phyloP scores from a whole-genome alignment of 92 coral and sea anemone genomes.

The Epizoanthus illoricatus region DNA sequence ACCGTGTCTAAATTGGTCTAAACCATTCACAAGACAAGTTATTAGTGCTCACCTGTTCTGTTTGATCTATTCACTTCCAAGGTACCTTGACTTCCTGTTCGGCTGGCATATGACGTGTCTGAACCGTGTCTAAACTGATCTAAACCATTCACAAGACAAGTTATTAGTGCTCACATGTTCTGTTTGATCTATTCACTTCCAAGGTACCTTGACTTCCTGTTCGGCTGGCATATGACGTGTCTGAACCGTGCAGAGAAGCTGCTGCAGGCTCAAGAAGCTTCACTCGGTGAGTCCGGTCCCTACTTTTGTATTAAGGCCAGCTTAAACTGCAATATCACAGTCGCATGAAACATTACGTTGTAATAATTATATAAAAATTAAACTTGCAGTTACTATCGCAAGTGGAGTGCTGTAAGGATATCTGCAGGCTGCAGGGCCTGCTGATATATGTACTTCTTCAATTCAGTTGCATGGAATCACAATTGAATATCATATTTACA shows the following conservation, averaged over 20 bases:
- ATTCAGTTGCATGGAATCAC: no score
- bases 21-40: neutral
- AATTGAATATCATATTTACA: no score
- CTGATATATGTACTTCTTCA: no score
- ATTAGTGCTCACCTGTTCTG: neutral
- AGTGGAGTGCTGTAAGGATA: no score
- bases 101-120: constrained; percentile 86
- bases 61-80: neutral
- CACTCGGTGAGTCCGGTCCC: constrained; percentile 63
- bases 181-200: neutral
- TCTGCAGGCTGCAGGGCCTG: no score
- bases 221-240: constrained; percentile 99
- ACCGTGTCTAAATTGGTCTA: neutral
- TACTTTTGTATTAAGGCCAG: no score
- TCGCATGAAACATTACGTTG: neutral
- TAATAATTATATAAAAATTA: no score
- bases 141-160: neutral
- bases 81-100: constrained; percentile 95
- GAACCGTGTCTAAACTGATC: no score
- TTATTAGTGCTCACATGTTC: neutral
- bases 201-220: constrained; percentile 95
- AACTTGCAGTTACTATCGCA: no score
- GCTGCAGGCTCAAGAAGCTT: constrained; percentile 88
- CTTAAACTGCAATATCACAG: no score
- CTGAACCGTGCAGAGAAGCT: constrained; percentile 91